A percentile compares a stretch with the other conserved stretches of the same genome.
phyloP scores from a whole-genome alignment of 2,113 vertebrate genomes.

The Murina feae region DNA sequence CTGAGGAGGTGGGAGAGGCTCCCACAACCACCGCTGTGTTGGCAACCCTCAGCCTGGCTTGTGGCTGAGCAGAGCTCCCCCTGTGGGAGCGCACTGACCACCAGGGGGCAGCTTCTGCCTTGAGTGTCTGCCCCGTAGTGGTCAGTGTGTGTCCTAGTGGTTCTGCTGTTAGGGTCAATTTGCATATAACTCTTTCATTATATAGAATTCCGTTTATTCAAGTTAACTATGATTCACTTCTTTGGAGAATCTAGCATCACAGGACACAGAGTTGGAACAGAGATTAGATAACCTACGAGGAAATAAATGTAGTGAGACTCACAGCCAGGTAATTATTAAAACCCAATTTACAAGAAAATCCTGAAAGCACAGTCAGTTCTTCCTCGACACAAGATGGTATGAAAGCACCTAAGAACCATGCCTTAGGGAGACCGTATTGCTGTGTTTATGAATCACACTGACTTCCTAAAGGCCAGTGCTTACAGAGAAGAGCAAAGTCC shows the following conservation, averaged over 20 bases:
- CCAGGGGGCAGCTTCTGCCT: no score
- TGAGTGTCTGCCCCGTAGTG: no score
- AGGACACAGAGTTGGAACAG: neutral
- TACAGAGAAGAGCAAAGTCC: neutral
- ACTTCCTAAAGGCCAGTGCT: neutral
- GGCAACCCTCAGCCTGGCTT: no score
- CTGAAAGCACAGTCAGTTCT: neutral
- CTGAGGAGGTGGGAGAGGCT: no score
- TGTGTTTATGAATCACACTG: neutral
- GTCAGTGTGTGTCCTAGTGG: no score
- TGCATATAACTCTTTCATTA: no score
- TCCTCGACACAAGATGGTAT: neutral
- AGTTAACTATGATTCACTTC: neutral
- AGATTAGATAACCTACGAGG: neutral
- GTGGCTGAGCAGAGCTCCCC: no score
- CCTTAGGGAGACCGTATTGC: neutral
- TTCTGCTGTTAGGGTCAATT: no score
- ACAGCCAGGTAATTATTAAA: neutral
- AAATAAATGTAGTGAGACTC: conserved; percentile 12
- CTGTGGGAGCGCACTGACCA: no score
- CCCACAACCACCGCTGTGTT: no score
- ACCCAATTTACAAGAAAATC: neutral
- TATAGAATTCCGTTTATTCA: neutral
- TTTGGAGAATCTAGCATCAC: neutral
- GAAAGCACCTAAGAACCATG: neutral